Conservation (phyloP, 2,113 vertebrate genomes). For the Agelaius phoeniceus region DNA sequence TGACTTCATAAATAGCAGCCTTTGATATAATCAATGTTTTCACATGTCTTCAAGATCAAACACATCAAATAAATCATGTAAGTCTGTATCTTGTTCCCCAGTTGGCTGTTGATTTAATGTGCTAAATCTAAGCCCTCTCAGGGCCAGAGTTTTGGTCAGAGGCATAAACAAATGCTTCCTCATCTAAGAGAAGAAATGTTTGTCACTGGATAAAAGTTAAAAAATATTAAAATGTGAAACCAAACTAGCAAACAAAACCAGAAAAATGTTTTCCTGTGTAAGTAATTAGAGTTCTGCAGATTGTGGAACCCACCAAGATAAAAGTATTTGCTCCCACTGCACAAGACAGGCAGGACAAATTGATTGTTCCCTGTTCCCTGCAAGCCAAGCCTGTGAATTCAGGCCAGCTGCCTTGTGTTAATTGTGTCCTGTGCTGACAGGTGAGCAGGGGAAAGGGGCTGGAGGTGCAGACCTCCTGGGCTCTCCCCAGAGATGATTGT, state of each 20-base stretch:
- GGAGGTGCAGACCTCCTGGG: background rate
- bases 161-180: background rate
- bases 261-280: background rate
- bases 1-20: background rate
- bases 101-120: background rate
- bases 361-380: background rate
- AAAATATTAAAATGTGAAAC: background rate
- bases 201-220: background rate
- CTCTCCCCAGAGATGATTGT: background rate
- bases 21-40: background rate
- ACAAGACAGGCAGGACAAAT: background rate
- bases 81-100: background rate
- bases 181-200: background rate
- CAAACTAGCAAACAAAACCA: background rate
- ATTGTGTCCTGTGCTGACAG: background rate
- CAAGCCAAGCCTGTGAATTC: background rate
- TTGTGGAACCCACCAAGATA: background rate
- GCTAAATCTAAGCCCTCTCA: background rate
- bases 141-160: background rate
- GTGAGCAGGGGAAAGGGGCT: background rate
- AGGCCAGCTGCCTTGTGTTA: background rate
- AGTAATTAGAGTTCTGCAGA: background rate
- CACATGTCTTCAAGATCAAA: background rate
- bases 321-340: background rate
- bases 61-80: background rate